Evolutionary conservation across 2,113 vertebrate genomes (phyloP).

Genomic region (Caretta caretta): DNA sequence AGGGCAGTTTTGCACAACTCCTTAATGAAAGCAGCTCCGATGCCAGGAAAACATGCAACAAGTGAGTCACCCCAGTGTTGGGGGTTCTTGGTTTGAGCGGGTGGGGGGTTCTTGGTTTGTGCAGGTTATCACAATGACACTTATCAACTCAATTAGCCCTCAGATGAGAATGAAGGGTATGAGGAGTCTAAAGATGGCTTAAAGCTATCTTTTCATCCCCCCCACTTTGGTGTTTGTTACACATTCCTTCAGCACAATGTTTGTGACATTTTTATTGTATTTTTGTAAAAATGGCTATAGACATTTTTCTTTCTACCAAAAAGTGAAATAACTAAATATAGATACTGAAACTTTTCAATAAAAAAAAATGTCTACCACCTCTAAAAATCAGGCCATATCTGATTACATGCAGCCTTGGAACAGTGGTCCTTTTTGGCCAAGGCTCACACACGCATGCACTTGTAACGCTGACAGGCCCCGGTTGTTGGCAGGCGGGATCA

Average conservation of each 20-base stretch:
- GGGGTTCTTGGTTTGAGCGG: not conserved
- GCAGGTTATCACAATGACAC: not conserved
- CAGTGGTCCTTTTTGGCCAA: not conserved
- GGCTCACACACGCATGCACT: not conserved
- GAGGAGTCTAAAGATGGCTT: slow-evolving; percentile 5
- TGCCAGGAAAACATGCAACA: fast-evolving
- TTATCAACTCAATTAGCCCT: not conserved
- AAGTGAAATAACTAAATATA: not conserved
- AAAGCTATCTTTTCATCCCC: not conserved
- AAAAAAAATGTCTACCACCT: not conserved
- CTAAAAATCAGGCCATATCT: not conserved
- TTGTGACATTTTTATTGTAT: not conserved
- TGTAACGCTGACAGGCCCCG: no score
- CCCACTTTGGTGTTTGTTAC: not conserved
- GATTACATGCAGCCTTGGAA: not conserved
- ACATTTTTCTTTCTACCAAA: not conserved
- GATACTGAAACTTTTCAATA: not conserved
- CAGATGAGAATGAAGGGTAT: not conserved
- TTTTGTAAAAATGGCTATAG: not conserved
- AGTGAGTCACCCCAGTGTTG: not conserved
- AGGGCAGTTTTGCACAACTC: not conserved
- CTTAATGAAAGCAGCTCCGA: not conserved
- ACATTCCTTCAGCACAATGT: not conserved
- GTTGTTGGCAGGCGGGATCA: no score
- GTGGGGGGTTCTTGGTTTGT: not conserved